Base-by-base conservation (phyloP, 2,888 invertebrate species). In the Noctua pronuba region DNA sequence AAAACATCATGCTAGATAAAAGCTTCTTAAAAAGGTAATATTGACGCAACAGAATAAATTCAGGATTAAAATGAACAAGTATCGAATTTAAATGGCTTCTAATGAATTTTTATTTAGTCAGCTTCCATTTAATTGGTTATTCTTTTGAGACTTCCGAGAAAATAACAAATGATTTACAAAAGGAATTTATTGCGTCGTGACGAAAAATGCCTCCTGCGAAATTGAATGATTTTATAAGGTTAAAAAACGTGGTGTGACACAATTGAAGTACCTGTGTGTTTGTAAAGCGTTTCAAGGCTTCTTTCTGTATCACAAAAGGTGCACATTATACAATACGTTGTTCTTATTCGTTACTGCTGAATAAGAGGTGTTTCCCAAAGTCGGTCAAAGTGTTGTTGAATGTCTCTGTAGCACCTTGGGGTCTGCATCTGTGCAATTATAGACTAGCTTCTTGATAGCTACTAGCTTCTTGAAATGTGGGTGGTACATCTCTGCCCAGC, bases 1-100 rank as follows among this genome's bases (percentile, higher is more conserved):
- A 46, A 38, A 73, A 73, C 35, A 64, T n/a, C 1, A n/a, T 7
- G 16, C 1, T 13, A 64, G 6, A 75, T 28, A 75, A 35, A 76
- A 38, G 38, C 35, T 58, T 75, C 18, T 28, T 46, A 4, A 58
- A n/a, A 55, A 31, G n/a, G 7, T 31, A 72, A 44, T 68, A 35
- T 65, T 44, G 2, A 60, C 18, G 35, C 28, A 13, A 3, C 24
- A n/a, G 13, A 38, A 38, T 28, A 41, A 49, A 62, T 21, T 76
- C 3, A 0, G n/a, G 10, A 13, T 58, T 44, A 28, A 60, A 60
- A 31, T 24, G 24, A 62, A 60, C 64, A 71, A 71, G 21, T 13
- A n/a, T 38, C 21, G 11, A 16, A 28, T 46, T 35, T 13, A 31
- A 58, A 46, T 58, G 13, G 28, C 6, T 31, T 46, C 10, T 3